phyloP scores from a whole-genome alignment of 2,888 invertebrate species.

The Lasioglossum figueresi region DNA sequence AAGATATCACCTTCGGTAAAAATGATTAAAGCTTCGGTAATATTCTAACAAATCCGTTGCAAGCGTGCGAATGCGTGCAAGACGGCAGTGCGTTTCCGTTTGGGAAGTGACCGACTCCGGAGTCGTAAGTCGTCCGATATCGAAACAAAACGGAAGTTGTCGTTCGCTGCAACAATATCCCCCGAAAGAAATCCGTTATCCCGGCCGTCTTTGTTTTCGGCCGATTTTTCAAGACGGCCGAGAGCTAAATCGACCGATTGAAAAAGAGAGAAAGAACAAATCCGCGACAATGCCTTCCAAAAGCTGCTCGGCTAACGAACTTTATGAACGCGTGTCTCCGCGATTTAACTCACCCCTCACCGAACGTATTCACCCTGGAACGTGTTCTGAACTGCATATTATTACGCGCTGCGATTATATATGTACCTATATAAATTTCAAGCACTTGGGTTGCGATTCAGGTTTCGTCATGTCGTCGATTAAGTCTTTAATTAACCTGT shows the following conservation, averaged over 20 bases:
- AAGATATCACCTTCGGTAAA: neutral
- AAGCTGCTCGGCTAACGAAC: slow-evolving; percentile 11
- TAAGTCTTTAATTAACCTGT: slow-evolving; percentile 68
- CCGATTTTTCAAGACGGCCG: neutral
- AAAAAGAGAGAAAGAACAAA: slow-evolving; percentile 21
- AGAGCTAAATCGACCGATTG: neutral
- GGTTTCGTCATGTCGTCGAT: slow-evolving; percentile 66
- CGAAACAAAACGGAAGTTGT: neutral
- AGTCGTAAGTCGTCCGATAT: neutral
- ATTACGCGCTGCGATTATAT: slow-evolving; percentile 47
- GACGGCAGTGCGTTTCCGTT: neutral
- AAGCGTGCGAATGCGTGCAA: neutral
- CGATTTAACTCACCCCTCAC: slow-evolving; percentile 21
- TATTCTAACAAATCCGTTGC: neutral
- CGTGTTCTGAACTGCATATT: slow-evolving; percentile 59
- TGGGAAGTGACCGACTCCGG: neutral
- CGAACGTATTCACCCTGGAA: slow-evolving; percentile 38
- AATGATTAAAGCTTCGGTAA: neutral
- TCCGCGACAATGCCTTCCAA: slow-evolving; percentile 21
- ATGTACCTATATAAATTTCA: slow-evolving; percentile 65
- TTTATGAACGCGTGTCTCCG: slow-evolving; percentile 21
- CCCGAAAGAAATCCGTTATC: neutral
- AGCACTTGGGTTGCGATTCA: slow-evolving; percentile 70
- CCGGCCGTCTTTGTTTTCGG: neutral
- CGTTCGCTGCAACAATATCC: neutral